Evolutionary conservation across 2,113 vertebrate genomes (phyloP), one percentile per base, ranked within the genome.

Genomic region (Macquaria ambigua): DNA sequence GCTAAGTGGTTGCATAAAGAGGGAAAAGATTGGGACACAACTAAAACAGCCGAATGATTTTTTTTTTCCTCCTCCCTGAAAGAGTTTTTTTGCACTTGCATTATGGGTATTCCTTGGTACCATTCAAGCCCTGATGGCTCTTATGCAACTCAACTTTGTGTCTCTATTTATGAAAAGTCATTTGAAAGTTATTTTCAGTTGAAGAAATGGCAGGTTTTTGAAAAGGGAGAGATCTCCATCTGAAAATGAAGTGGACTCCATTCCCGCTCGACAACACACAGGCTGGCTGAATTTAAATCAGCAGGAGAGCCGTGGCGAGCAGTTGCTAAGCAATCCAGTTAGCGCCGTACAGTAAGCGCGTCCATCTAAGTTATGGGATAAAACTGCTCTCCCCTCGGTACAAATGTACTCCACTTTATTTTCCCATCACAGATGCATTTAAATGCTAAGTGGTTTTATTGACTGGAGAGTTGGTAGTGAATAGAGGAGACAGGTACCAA

Each of bases 381-480:
- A 86, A 90, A 85, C 85, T 50, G 82, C 82, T 89, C 73, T 91
- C 83, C 86, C 79, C 63, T 82, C 6, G 81, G 79, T 87, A 89
- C 89, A 91, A 90, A 93, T 90, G 90, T 85, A 87, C 91, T 91
- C 88, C 82, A 90, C 90, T 94, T 94, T 94, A 93, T 94, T 93
- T 94, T 89, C 85, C 87, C 90, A 93, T 94, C 93, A 91, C 86
- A 91, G 83, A 86, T 89, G 89, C 93, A 94, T 95, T 94, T 94
- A 93, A 93, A 94, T 94, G 81, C 89, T 94, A 92, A 94, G 91
- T 92, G 91, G 87, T 92, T 95, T 94, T 92, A 94, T 95, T 94
- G 94, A 95, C 91, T 90, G 86, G 77, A 88, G 87, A 91, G 87
- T 84, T 77, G 67, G 75, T 75, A 34, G 86, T 89, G 90, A 90